Conservation (phyloP, 2,797 vertebrate genomes). For the Pangasius mekongensis region DNA sequence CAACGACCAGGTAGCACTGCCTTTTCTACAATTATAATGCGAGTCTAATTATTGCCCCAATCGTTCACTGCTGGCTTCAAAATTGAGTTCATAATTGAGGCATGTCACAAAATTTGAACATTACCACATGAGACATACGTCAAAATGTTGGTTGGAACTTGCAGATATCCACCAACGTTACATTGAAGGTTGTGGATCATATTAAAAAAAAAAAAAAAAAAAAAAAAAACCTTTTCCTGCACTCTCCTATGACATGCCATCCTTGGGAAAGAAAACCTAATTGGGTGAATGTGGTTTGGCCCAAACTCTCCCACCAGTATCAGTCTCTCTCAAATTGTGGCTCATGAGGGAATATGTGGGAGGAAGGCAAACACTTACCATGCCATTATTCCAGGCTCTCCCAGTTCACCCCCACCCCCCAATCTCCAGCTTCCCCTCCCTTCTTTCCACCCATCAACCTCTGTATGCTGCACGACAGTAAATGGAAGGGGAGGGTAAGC, state of each 20-base stretch:
- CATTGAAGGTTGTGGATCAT: conserved; percentile 10
- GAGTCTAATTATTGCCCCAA: conserved; percentile 35
- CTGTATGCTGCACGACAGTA: conserved; percentile 79
- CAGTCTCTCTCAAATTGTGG: conserved; percentile 62
- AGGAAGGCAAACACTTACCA: conserved; percentile 85
- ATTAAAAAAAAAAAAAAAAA: not conserved
- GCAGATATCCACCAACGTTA: conserved; percentile 26
- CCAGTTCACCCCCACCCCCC: conserved; percentile 68
- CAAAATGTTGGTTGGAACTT: conserved; percentile 37
- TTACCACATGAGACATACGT: conserved; percentile 24
- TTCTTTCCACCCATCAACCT: conserved; percentile 34
- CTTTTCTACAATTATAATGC: conserved; percentile 41
- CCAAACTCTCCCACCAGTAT: conserved; percentile 64
- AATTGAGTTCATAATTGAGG: conserved; percentile 41
- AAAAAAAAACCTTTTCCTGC: conserved; percentile 28
- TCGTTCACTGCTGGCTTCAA: conserved; percentile 33
- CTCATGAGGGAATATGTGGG: conserved; percentile 78
- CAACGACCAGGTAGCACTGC: conserved; percentile 35
- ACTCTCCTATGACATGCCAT: conserved; percentile 53
- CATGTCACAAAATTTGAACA: conserved; percentile 46
- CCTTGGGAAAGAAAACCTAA: conserved; percentile 59
- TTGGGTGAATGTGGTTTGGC: conserved; percentile 66
- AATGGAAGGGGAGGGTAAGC: conserved; percentile 63
- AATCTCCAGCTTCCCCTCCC: conserved; percentile 32
- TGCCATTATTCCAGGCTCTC: conserved; percentile 83